phyloP scores from a whole-genome alignment of 1,140 invertebrate genomes.

The Anthonomus grandis region DNA sequence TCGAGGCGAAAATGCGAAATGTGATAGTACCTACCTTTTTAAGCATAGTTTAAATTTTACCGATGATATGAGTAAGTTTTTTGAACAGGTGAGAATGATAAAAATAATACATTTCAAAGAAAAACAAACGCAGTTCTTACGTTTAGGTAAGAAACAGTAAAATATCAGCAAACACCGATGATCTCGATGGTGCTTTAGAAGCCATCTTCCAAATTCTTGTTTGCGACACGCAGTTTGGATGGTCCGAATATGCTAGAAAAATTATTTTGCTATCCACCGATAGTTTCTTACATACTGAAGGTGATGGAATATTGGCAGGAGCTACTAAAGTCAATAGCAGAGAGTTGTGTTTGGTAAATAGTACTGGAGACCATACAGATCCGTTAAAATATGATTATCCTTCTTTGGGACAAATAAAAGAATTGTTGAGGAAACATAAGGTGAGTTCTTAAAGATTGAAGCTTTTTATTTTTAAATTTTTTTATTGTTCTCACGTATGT shows the following conservation, averaged over 20 bases:
- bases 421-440: constrained; percentile 55
- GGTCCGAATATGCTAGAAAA: constrained; percentile 46
- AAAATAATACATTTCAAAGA: constrained; percentile 7
- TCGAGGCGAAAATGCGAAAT: constrained; percentile 21
- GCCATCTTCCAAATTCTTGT: constrained; percentile 58
- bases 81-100: constrained; percentile 35
- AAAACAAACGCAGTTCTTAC: constrained; percentile 1
- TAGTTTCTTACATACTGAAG: constrained; percentile 49
- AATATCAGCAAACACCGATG: constrained; percentile 58
- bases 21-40: constrained; percentile 34
- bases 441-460: constrained; percentile 7
- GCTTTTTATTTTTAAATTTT: too few relatives aligned
- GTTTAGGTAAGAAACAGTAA: constrained; percentile 34
- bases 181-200: constrained; percentile 61
- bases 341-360: constrained; percentile 55
- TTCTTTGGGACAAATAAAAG: constrained; percentile 59
- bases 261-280: constrained; percentile 50
- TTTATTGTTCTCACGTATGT: too few relatives aligned
- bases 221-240: constrained; percentile 46
- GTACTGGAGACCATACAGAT: constrained; percentile 54
- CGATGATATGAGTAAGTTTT: constrained; percentile 32
- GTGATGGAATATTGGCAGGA: constrained; percentile 48
- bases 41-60: constrained; percentile 44
- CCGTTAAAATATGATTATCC: constrained; percentile 60
- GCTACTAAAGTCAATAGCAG: constrained; percentile 41